Evolutionary conservation across 2,797 vertebrate species (phyloP).

Genomic region (Poeciliopsis gracilis): DNA sequence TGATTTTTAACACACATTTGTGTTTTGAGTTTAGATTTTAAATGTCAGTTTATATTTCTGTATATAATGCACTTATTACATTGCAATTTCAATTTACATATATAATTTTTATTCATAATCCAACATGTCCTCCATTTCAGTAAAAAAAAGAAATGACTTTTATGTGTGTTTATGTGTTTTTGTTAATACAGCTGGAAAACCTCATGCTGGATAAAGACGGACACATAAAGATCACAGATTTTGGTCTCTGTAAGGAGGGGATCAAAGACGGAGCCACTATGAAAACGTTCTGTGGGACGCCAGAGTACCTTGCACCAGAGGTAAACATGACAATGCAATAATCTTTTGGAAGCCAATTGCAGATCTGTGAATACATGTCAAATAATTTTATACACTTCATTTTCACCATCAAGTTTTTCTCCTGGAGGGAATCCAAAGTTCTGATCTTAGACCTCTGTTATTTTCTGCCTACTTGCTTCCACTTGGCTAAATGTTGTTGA

Average conservation of each 20-base stretch:
- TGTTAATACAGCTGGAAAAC: slow-evolving; percentile 89
- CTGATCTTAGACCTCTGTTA: neutral
- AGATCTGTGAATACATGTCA: neutral
- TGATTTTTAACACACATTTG: too few species aligned
- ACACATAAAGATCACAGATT: slow-evolving; percentile 98
- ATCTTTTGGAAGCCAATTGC: neutral
- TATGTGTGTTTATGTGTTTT: slow-evolving; percentile 2
- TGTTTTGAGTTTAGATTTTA: too few species aligned
- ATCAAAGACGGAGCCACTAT: slow-evolving; percentile 97
- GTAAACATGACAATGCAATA: slow-evolving; percentile 64
- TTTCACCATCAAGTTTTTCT: neutral
- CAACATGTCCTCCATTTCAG: neutral
- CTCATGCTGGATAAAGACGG: slow-evolving; percentile 99
- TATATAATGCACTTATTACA: neutral
- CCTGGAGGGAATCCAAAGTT: neutral
- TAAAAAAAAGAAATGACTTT: neutral
- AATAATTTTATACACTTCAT: neutral
- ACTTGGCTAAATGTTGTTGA: neutral
- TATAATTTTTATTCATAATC: neutral
- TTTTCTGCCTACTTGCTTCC: neutral
- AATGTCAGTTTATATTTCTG: neutral
- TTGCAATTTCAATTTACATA: neutral
- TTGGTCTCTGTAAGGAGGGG: slow-evolving; percentile 97
- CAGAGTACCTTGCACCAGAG: slow-evolving; percentile 97
- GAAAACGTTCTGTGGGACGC: slow-evolving; percentile 98